Evolutionary conservation across 2,113 vertebrate genomes (phyloP), one percentile per base, ranked within the genome.

Genomic region (Saguinus midas): DNA sequence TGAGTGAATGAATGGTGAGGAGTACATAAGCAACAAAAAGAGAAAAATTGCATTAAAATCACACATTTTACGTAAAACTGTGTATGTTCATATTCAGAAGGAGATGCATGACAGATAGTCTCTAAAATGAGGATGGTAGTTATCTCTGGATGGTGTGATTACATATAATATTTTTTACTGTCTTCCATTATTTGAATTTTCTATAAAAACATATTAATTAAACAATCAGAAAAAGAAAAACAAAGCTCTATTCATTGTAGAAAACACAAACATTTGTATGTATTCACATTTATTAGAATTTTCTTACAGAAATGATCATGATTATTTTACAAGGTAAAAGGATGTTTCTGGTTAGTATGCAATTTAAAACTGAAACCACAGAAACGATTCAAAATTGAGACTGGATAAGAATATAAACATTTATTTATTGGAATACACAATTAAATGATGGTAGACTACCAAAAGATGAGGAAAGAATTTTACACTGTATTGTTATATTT

Each of bases 291-390:
- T 76, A 64, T 20, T 79, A 4, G 3, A 29, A 43, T 75, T 87
- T 76, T 94, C 64, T 75, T 87, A 55, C 2, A 90, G 50, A 86
- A 96, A 87, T 55, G 5, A 37, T 80, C 48, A 40, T 50, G 29
- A 79, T 72, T 27, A 23, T 37, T 72, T 90, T 64, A 90, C 21
- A 57, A 90, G 37, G 20, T n/a, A 76, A 81, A 96, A 57, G 23
- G n/a, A 64, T 27, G 2, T 80, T 96, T 37, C 61, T 76, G 37
- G 9, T 3, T 21, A 70, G 37, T 43, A 72, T 6, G 43, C 7
- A 76, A 80, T 58, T 70, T 87, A 95, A 95, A 76, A 94, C 9
- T 57, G 23, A 96, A 95, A 80, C 27, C 29, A 91, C 58, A 82
- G 61, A 64, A 94, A 88, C 6, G 37, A 93, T 40, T 82, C 16